Base-by-base conservation (phyloP, 2,797 vertebrate genomes). In the Squalus acanthias region DNA sequence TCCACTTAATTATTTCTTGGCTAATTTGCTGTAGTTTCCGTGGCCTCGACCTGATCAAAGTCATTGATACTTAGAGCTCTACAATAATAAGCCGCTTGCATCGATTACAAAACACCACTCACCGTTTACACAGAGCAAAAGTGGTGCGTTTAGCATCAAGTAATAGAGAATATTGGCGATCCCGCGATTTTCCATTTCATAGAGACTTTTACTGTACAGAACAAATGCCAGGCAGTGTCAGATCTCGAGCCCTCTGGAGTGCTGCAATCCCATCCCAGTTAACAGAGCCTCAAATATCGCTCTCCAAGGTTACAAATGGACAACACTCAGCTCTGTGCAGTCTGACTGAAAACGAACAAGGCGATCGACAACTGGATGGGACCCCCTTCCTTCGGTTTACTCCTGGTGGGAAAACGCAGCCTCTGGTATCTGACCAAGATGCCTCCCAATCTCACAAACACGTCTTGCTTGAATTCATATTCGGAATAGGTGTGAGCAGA, bases 131-230 rank as follows among this genome's bases (percentile, higher is more conserved):
- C 97, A 97, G 96, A 98, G 96, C 93, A 98, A 97, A 97, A 98
- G 97, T 63, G 98, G 98, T 8, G 98, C 98, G 96, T 98, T 98
- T 74, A 99, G 97, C 97, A 99, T 97, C 97, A 98, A 98, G 98
- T 98, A 98, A 98, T 98, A 98, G 96, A 98, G 97, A 97, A 98
- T 97, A 96, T 98, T 97, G 97, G 97, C 97, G 96, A 98, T 97
- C 98, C 97, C 98, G 97, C 97, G 97, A 97, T 97, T 98, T 97
- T 98, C 98, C 99, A 99, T 99, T 97, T 98, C 98, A 98, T 98
- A 97, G 97, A 97, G 96, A 97, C 97, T 69, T 93, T 46, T 24
- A 97, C 97, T 97, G 97, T 97, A 97, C 70, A 74, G 96, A 79
- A 96, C 9, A 95, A 93, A 88, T 79, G 96, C 53, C 96, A n/a